Percentiles rank a stretch among this genome's conserved stretches.
Conservation (phyloP, 2,113 vertebrate genomes). For the Pandion haliaetus region DNA sequence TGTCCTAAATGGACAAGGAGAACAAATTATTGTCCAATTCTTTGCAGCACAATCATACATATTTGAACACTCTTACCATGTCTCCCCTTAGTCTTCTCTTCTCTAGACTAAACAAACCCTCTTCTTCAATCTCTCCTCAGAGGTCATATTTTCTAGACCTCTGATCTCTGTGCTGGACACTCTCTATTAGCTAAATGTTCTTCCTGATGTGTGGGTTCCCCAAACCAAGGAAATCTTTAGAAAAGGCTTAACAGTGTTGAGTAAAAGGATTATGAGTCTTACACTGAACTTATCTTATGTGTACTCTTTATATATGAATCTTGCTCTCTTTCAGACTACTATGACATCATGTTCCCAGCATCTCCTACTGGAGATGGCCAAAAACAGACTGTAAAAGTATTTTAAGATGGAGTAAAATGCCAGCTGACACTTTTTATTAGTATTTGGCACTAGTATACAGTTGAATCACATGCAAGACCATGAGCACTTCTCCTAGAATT, state of each 20-base stretch:
- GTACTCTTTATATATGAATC: background rate
- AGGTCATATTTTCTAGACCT: slow-evolving; percentile 27
- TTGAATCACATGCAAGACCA: background rate
- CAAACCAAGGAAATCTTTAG: background rate
- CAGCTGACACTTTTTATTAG: slow-evolving; percentile 58
- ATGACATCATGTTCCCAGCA: slow-evolving; percentile 47
- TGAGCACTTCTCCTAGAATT: background rate
- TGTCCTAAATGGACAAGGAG: background rate
- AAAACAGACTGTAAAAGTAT: slow-evolving; percentile 33
- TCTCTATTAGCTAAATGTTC: background rate
- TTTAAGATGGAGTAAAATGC: slow-evolving; percentile 37
- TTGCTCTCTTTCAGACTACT: background rate
- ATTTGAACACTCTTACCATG: slow-evolving; percentile 23
- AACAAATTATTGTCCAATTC: background rate
- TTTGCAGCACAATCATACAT: background rate
- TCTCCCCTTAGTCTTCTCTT: slow-evolving; percentile 1
- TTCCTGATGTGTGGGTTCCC: background rate
- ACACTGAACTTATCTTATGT: background rate
- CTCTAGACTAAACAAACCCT: slow-evolving; percentile 51
- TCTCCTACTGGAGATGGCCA: background rate
- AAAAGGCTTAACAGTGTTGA: background rate
- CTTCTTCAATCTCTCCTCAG: background rate
- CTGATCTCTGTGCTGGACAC: background rate
- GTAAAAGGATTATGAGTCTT: background rate
- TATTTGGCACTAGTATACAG: background rate